Conservation (phyloP, 2,797 vertebrate genomes). For the Sphaeramia orbicularis region DNA sequence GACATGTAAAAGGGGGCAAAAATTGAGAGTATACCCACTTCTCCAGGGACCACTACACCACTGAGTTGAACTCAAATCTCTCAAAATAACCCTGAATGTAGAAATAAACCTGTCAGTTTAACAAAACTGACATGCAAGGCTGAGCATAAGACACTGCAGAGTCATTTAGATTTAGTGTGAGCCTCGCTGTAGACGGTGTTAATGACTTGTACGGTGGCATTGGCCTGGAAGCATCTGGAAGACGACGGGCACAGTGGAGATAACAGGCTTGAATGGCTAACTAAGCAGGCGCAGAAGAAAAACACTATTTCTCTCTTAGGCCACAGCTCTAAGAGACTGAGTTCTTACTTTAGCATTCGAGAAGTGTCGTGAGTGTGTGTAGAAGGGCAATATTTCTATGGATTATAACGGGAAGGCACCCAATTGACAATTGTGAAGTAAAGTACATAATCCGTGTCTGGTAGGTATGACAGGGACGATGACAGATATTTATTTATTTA, state of each 20-base stretch:
- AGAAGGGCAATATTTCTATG: conserved; percentile 21
- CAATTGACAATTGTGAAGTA: conserved; percentile 40
- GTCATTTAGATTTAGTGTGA: conserved; percentile 9
- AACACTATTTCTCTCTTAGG: conserved; percentile 10
- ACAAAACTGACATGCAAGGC: conserved; percentile 16
- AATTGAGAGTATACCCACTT: too few relatives aligned
- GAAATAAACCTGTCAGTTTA: conserved; percentile 15
- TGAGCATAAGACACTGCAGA: conserved; percentile 38
- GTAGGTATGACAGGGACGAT: conserved; percentile 19
- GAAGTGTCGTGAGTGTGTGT: background rate
- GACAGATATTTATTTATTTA: background rate
- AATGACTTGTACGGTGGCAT: conserved; percentile 38
- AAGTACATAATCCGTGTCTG: conserved; percentile 33
- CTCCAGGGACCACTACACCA: too few relatives aligned
- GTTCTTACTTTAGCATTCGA: conserved; percentile 9
- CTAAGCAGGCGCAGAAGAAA: conserved; percentile 25
- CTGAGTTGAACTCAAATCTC: background rate
- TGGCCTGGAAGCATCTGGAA: conserved; percentile 31
- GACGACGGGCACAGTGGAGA: conserved; percentile 29
- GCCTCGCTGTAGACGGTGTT: conserved; percentile 30
- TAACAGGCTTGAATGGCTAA: conserved; percentile 24
- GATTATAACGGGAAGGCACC: conserved; percentile 15
- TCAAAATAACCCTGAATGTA: conserved; percentile 13
- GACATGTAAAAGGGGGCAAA: too few relatives aligned
- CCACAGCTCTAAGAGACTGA: conserved; percentile 15